Base-by-base conservation (phyloP, 2,888 invertebrate genomes). In the Phasia obesa region DNA sequence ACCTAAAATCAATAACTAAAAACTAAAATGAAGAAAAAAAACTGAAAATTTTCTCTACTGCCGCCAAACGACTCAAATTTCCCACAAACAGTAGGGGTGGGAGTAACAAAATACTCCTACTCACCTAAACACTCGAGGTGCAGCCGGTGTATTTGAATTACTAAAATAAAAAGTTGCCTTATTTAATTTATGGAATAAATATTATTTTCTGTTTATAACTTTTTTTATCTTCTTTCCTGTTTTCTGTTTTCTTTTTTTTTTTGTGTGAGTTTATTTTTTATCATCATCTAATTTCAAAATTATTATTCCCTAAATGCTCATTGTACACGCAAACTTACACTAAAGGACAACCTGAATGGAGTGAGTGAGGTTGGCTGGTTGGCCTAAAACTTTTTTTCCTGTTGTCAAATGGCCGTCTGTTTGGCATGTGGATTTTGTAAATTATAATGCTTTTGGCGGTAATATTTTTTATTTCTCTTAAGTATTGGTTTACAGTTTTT, bases 261-360 rank as follows among this genome's bases (percentile, higher is more conserved):
- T 27, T 49, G 27, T 64, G n/a, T 49, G 2, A 17, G 23, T 35
- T 53, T 62, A 21, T 57, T 31, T 27, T 49, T 47, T 17, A 35
- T 69, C 9, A 38, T 60, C 51, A 44, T 60, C 25, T 65, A 53
- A 60, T 67, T 73, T 59, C 62, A 21, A 53, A 67, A 67, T n/a
- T 83, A 75, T 67, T 70, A 79, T 75, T 83, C 83, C 83, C 83
- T 62, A 83, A 83, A 83, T 83, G 75, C 60, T 76, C 79, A 67
- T 83, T 79, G 75, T 51, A 35, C 83, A 83, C 75, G 83, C 79
- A 83, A 78, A 7, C 38, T 21, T 4, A 25, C 6, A 38, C 2
- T 47, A 47, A 17, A 38, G 25, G 21, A 38, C 51, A 67, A 75
- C 38, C 49, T 78, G 21, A 65, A 49, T 27, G 23, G 44, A 62